Percentiles rank a stretch among this genome's conserved stretches.
Conservation (phyloP, 2,113 vertebrate species). For the Thunnus thynnus region DNA sequence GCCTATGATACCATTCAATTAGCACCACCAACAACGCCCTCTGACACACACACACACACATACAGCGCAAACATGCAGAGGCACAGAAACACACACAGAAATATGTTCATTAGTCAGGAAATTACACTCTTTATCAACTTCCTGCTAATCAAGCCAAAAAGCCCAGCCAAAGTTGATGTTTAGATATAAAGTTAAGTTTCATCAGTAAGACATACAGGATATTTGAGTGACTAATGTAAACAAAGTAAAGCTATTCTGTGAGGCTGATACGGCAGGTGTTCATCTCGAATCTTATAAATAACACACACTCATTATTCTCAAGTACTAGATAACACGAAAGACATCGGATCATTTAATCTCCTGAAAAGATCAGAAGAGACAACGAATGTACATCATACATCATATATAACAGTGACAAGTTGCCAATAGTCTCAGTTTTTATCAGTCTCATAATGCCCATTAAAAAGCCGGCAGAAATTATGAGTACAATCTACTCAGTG, state of each 20-base stretch:
- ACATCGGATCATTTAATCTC: conserved; percentile 2
- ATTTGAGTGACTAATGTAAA: conserved; percentile 6
- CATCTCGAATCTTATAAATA: not conserved
- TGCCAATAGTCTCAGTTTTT: conserved; percentile 10
- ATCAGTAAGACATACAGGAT: not conserved
- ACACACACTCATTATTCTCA: not conserved
- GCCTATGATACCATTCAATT: conserved; percentile 61
- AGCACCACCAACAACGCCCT: conserved; percentile 59
- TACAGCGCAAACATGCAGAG: not conserved
- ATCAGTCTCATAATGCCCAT: conserved; percentile 14
- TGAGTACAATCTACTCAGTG: conserved; percentile 27
- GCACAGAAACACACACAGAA: conserved; percentile 11
- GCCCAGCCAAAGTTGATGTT: conserved; percentile 1
- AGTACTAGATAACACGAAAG: not conserved
- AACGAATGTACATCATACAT: not conserved
- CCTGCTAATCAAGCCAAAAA: conserved; percentile 20
- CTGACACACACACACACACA: conserved; percentile 42
- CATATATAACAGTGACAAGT: not conserved
- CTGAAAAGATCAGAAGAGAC: conserved; percentile 11
- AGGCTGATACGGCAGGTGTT: not conserved
- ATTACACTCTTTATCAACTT: conserved; percentile 42
- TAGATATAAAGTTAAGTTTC: conserved; percentile 19
- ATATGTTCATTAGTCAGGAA: conserved; percentile 17
- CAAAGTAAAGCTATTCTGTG: not conserved
- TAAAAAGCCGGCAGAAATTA: conserved; percentile 30